These are phyloP conservation scores for Poecile atricapillus DNA, from an alignment of 2,113 vertebrate genomes.

Conservation along the genomic window DNA sequence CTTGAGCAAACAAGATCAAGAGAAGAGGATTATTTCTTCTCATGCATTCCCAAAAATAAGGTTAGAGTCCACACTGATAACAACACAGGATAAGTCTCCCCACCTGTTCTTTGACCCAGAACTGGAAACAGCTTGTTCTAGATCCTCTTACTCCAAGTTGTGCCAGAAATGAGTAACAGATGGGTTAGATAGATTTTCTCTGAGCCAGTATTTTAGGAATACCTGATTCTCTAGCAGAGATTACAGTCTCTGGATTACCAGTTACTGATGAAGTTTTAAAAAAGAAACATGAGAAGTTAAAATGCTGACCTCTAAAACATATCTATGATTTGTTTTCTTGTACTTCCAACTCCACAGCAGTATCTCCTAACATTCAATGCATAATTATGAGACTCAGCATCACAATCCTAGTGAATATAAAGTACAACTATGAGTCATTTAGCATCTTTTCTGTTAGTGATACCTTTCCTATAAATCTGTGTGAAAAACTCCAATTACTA, in stretches of 20 bases:
- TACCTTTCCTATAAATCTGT: not conserved
- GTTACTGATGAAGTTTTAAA: not conserved
- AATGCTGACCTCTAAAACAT: not conserved
- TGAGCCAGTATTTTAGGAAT: not conserved
- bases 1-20: not conserved
- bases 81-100: not conserved
- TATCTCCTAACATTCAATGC: not conserved
- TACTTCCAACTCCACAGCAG: not conserved
- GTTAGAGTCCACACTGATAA: not conserved
- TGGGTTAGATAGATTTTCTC: not conserved
- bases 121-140: not conserved
- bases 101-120: not conserved
- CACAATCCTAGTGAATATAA: not conserved
- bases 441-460: not conserved
- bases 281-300: not conserved
- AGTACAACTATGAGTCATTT: not conserved
- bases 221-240: not conserved
- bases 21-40: not conserved
- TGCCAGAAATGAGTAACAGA: not conserved
- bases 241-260: not conserved
- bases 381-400: not conserved
- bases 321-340: not conserved
- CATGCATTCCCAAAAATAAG: not conserved
- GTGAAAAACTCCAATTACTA: not conserved
- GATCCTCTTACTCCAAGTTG: not conserved